Evolutionary conservation across 2,113 vertebrate species (phyloP).

Genomic region (Epinephelus fuscoguttatus): DNA sequence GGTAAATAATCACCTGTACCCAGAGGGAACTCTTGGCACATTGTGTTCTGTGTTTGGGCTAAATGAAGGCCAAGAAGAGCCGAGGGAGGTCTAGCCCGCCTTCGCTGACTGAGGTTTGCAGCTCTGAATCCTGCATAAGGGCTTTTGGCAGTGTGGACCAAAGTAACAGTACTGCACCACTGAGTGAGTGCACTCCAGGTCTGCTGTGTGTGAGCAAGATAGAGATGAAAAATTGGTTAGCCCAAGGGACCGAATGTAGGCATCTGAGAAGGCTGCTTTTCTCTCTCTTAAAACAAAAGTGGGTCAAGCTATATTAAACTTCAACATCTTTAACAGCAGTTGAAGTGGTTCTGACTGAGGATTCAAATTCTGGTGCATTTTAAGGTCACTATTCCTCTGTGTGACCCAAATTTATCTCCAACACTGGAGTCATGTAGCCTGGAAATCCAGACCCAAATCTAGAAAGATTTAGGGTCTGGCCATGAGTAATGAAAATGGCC

Average conservation of each 20-base stretch:
- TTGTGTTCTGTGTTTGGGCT: slow-evolving; percentile 60
- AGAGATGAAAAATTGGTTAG: slow-evolving; percentile 49
- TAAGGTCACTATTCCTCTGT: neutral
- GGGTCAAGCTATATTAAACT: slow-evolving; percentile 74
- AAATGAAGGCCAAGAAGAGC: slow-evolving; percentile 57
- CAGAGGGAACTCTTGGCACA: slow-evolving; percentile 51
- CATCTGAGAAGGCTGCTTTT: slow-evolving; percentile 59
- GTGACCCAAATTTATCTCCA: neutral
- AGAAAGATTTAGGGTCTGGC: no score
- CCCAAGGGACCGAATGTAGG: slow-evolving; percentile 56
- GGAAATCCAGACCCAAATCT: no score
- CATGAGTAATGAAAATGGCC: no score
- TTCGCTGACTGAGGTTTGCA: slow-evolving; percentile 36
- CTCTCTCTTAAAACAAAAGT: slow-evolving; percentile 68
- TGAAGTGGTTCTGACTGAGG: slow-evolving; percentile 41
- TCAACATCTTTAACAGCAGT: slow-evolving; percentile 48
- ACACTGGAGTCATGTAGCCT: neutral
- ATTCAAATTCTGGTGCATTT: slow-evolving; percentile 21
- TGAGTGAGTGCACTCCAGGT: slow-evolving; percentile 50
- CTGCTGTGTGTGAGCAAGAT: slow-evolving; percentile 23
- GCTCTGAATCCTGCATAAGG: slow-evolving; percentile 38
- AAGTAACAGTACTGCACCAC: slow-evolving; percentile 45
- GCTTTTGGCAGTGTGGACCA: slow-evolving; percentile 55
- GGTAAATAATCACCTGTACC: slow-evolving; percentile 63
- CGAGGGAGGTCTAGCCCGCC: slow-evolving; percentile 31